A percentile compares a stretch with the other conserved stretches of the same genome.
phyloP scores from a whole-genome alignment of 2,113 vertebrate genomes.

The Drymodes brunneopygia region DNA sequence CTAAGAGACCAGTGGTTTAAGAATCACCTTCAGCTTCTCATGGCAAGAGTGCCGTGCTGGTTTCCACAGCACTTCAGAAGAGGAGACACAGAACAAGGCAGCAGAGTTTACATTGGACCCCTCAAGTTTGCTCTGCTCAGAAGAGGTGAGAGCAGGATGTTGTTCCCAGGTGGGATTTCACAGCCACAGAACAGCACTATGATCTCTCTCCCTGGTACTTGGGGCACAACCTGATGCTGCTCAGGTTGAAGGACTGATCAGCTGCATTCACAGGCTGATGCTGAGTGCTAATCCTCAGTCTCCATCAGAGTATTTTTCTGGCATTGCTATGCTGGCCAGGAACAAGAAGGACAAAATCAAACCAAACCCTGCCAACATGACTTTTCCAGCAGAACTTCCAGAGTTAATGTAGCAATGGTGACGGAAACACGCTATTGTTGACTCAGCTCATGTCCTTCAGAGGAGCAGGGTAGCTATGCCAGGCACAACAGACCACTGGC shows the following conservation, averaged over 20 bases:
- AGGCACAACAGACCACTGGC: slow-evolving; percentile 33
- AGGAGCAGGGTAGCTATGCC: not conserved
- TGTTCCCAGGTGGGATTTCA: not conserved
- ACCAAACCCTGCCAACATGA: not conserved
- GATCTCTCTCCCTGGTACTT: not conserved
- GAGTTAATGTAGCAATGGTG: not conserved
- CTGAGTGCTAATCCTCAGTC: not conserved
- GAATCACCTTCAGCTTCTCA: not conserved
- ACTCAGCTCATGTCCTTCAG: slow-evolving; percentile 14
- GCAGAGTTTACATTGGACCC: not conserved
- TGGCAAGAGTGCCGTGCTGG: not conserved
- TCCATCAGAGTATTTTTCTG: not conserved
- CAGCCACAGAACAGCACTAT: not conserved
- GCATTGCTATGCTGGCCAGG: not conserved
- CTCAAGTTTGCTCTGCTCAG: not conserved
- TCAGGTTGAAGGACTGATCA: not conserved
- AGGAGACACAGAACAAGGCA: not conserved
- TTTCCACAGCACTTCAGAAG: not conserved
- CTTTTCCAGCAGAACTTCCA: slow-evolving; percentile 44
- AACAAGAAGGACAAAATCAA: slow-evolving; percentile 8
- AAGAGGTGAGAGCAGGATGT: not conserved
- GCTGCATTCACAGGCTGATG: not conserved
- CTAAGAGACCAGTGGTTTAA: not conserved
- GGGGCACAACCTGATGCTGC: not conserved
- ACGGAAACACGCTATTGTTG: not conserved